These are phyloP conservation scores for Crax fasciolata DNA, from an alignment of 2,797 vertebrate species.

Conservation along the genomic window DNA sequence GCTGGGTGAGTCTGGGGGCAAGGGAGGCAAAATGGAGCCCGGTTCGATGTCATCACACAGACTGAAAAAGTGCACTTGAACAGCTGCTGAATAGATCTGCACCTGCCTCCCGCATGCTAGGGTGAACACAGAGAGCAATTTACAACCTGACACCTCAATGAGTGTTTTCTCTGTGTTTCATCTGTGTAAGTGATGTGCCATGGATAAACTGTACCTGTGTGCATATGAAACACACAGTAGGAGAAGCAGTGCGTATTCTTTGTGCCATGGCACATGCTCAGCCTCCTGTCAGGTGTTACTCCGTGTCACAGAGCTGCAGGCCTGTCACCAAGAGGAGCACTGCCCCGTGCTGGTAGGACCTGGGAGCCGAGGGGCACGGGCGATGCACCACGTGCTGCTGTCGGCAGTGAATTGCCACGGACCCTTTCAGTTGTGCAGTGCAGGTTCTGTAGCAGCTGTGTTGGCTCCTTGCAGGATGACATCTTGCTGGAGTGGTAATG, in stretches of 20 bases:
- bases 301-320: too few species aligned
- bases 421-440: not conserved
- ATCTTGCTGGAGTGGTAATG: not conserved
- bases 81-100: not conserved
- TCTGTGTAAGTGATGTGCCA: not conserved
- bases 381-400: not conserved
- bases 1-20: not conserved
- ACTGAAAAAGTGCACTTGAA: not conserved
- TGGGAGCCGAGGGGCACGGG: not conserved
- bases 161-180: not conserved
- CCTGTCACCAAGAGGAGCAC: too few species aligned
- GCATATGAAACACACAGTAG: not conserved
- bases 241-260: rapidly evolving
- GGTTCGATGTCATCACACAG: not conserved
- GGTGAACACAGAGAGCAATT: not conserved
- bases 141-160: not conserved
- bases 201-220: not conserved
- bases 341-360: not conserved
- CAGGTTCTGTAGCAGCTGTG: not conserved
- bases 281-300: not conserved
- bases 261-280: rapidly evolving
- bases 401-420: not conserved
- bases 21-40: not conserved
- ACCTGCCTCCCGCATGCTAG: not conserved
- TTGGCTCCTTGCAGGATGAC: not conserved